Evolutionary conservation across 1,140 invertebrate species (phyloP), one percentile per base, ranked within the genome.

Genomic region (Heliconius melpomene): DNA sequence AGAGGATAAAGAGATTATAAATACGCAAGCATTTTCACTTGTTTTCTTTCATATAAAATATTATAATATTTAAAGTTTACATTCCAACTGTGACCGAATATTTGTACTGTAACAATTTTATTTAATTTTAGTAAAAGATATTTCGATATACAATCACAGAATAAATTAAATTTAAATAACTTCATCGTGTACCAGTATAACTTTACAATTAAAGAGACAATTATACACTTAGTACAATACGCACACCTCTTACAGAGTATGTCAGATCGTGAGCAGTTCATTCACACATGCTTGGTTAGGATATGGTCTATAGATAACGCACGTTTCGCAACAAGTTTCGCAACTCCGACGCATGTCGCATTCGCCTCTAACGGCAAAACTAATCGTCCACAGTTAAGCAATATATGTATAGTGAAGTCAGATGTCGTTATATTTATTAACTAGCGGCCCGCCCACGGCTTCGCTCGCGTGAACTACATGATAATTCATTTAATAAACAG

Each of bases 281-380:
- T 84, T 82, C 78, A 84, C 83, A 79, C 80, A 71, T 40, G 73
- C 80, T 52, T 52, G 38, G 60, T 78, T 78, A 75, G 77, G 80
- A 75, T 72, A 77, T 46, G 38, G 74, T 71, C 74, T 75, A 72
- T 79, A 79, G 78, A 70, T 75, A 78, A 78, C 46, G 71, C 38
- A 38, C 57, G 70, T 79, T 82, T 79, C 77, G 80, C 77, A 82
- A 82, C 72, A 11, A 36, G 80, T 79, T 82, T 82, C 75, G 78
- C 78, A 82, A 79, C 54, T 57, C 36, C 40, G 40, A 60, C 52
- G 57, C 54, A 54, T 29, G 71, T 40, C 74, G 77, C 74, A 75
- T 13, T 40, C 60, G 60, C n/a, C 60, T 9, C 23, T 26, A 66
- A 26, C 60, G 23, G 23, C 60, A 66, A 66, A 26, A 26, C 26